Evolutionary conservation across 2,888 invertebrate genomes (phyloP).

Genomic region (Aphidius colemani): DNA sequence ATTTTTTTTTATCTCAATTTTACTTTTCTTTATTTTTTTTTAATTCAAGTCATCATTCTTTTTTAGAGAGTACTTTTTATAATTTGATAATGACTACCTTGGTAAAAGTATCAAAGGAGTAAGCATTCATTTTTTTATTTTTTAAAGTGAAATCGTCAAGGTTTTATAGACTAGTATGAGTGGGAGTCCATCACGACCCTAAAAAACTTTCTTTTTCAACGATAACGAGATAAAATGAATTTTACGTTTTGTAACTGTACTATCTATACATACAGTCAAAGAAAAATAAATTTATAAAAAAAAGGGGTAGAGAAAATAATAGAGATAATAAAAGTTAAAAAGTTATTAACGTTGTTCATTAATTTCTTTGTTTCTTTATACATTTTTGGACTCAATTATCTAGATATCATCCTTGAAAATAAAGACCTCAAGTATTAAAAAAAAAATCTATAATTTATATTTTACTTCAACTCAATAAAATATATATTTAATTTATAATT

Average conservation of each 20-base stretch:
- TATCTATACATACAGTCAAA: no score
- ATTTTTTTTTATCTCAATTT: slow-evolving; percentile 4
- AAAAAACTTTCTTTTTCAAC: slow-evolving; percentile 35
- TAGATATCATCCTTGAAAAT: neutral
- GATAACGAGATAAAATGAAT: slow-evolving; percentile 39
- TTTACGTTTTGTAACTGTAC: no score
- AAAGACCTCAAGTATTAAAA: neutral
- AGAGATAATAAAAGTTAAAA: slow-evolving; percentile 45
- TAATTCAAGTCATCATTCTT: neutral
- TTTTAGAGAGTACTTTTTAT: slow-evolving; percentile 19
- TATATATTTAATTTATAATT: no score
- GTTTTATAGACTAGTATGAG: no score
- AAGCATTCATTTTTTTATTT: slow-evolving; percentile 4
- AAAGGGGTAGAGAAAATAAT: neutral
- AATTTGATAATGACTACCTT: slow-evolving; percentile 25
- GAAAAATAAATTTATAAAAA: slow-evolving; percentile 1
- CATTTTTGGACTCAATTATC: neutral
- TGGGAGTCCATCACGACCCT: slow-evolving; percentile 16
- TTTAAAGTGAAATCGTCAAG: slow-evolving; percentile 19
- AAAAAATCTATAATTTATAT: neutral
- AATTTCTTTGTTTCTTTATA: neutral
- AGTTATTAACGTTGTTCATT: slow-evolving; percentile 47
- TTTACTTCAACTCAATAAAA: no score
- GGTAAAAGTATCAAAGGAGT: slow-evolving; percentile 22
- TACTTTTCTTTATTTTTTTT: neutral